phyloP scores from a whole-genome alignment of 2,888 invertebrate genomes.

The Leptothorax acervorum region DNA sequence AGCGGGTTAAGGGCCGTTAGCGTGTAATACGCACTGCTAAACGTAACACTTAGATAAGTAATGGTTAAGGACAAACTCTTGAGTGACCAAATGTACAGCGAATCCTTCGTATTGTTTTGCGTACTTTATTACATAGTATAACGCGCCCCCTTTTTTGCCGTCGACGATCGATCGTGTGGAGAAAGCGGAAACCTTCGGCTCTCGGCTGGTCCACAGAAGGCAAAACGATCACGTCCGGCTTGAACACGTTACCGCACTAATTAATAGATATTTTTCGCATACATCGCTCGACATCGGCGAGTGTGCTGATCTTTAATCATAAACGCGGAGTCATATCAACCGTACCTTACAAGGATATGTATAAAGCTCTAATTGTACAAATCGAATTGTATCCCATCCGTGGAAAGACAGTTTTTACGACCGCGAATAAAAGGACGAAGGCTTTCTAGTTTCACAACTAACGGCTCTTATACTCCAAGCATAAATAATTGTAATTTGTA shows the following conservation, averaged over 20 bases:
- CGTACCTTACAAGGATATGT: slow-evolving; percentile 59
- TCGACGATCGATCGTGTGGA: slow-evolving; percentile 13
- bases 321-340: slow-evolving; percentile 64
- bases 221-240: slow-evolving; percentile 27
- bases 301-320: slow-evolving; percentile 4
- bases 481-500: slow-evolving; percentile 82
- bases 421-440: slow-evolving; percentile 68
- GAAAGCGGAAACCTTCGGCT: slow-evolving; percentile 3
- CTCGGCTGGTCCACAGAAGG: slow-evolving; percentile 1
- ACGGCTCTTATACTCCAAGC: slow-evolving; percentile 82
- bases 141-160: slow-evolving; percentile 17
- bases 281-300: background rate
- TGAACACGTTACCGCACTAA: slow-evolving; percentile 33
- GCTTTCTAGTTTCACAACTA: slow-evolving; percentile 78
- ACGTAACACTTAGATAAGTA: slow-evolving; percentile 68
- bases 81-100: slow-evolving; percentile 76
- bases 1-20: slow-evolving; percentile 84
- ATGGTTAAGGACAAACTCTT: slow-evolving; percentile 61
- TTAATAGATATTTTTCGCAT: slow-evolving; percentile 40
- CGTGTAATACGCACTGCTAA: slow-evolving; percentile 71
- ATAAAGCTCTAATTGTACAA: slow-evolving; percentile 72
- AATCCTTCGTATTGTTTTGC: slow-evolving; percentile 66
- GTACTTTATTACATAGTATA: slow-evolving; percentile 49
- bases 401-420: slow-evolving; percentile 67
- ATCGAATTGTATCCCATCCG: slow-evolving; percentile 61